Base-by-base conservation (phyloP, 1,140 invertebrate genomes). In the Drosophila repleta region DNA sequence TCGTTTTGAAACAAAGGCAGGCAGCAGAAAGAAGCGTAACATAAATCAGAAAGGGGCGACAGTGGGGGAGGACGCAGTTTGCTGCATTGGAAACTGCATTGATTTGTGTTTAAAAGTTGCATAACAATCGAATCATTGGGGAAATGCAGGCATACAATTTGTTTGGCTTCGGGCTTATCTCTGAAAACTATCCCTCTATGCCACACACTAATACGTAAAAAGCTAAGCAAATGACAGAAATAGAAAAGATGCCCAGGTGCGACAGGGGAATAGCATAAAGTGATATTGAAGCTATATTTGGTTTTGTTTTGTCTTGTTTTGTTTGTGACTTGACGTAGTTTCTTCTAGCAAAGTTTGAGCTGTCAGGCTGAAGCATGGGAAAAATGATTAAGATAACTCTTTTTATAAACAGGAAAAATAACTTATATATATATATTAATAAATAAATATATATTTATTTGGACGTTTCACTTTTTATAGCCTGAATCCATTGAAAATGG, bases 121-220 rank as follows among this genome's bases (percentile, higher is more conserved):
- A 53, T 15, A 21, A 41, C 18, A 39, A 35, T 53, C 26, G 49
- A 18, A 2, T 29, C 46, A 24, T 24, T 29, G 21, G n/a, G 17
- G 51, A 18, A 53, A 20, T 4, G n/a, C 17, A 45, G 39, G 39
- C n/a, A 43, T 43, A n/a, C 13, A 58, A 46, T 24, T 58, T 13
- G 29, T 37, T 8, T 21, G 32, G 26, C 15, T 51, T 26, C 8
- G 17, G 15, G 17, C 18, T 68, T 62, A 68, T 53, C 65, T 52
- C 32, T 29, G 3, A 53, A 49, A 26, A 49, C 11, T 49, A 29
- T 49, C 48, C 8, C 13, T 26, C 1, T 18, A 4, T 32, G 49
- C 0, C 29, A 18, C 4, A 32, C 35, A 52, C 37, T 21, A 10
- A 20, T 7, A 11, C 3, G 10, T 35, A 13, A 4, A 17, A 52